Conservation (phyloP, 35 echinoderm and acorn worm genomes). For the Ptychodera flava region DNA sequence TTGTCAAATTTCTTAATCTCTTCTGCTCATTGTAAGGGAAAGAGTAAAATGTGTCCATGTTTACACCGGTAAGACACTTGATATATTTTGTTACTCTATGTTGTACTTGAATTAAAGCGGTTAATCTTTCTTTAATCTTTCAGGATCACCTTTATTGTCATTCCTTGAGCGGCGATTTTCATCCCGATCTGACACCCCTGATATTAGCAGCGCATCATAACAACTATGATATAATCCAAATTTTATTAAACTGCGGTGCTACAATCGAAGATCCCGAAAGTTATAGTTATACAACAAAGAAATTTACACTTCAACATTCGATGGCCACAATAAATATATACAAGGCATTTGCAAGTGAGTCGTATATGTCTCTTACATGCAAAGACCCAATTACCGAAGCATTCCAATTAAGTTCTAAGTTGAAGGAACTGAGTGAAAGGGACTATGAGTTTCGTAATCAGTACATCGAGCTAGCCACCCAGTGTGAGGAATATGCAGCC, state of each 20-base stretch:
- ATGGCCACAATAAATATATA: conserved; percentile 7
- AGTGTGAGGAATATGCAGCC: conserved; percentile 13
- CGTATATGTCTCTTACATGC: conserved; percentile 8
- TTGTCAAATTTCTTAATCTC: no score
- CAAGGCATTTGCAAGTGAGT: neutral
- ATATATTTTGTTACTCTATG: no score
- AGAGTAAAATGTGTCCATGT: no score
- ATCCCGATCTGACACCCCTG: conserved; percentile 5
- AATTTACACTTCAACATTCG: conserved; percentile 4
- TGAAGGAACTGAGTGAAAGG: neutral
- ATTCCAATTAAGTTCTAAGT: conserved; percentile 1
- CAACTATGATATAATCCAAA: conserved; percentile 14
- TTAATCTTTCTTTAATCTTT: no score
- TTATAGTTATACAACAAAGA: neutral
- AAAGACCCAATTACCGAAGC: conserved; percentile 10
- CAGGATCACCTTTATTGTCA: neutral
- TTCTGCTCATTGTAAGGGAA: no score
- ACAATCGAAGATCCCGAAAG: neutral
- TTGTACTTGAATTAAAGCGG: no score
- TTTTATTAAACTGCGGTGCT: neutral
- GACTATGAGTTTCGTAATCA: neutral
- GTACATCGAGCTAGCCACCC: neutral
- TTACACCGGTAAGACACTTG: no score
- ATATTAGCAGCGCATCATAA: conserved; percentile 13
- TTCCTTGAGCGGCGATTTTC: conserved; percentile 8